phyloP scores from a whole-genome alignment of 2,797 vertebrate species.

The Microctenopoma steveboyesi region DNA sequence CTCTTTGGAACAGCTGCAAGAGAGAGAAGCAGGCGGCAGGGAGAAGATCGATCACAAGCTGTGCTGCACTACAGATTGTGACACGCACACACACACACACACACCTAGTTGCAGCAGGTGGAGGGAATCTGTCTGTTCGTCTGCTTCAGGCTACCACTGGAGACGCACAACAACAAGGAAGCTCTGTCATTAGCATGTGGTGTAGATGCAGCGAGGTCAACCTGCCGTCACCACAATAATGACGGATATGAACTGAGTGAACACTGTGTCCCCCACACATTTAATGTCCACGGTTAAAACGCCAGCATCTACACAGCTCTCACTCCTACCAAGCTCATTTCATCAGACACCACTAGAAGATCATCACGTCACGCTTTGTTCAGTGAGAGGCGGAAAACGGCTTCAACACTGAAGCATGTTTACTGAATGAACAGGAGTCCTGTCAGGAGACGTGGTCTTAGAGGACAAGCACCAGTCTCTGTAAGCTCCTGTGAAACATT shows the following conservation, averaged over 20 bases:
- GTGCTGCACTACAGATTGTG: conserved; percentile 87
- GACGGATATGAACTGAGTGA: background rate
- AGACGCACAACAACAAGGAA: conserved; percentile 34
- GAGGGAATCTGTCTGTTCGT: conserved; percentile 59
- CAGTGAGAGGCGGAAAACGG: too few relatives aligned
- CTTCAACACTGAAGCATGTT: too few relatives aligned
- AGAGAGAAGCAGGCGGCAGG: conserved; percentile 85
- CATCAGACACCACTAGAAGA: too few relatives aligned
- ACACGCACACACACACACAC: conserved; percentile 82
- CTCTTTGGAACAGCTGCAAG: conserved; percentile 93
- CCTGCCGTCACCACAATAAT: background rate
- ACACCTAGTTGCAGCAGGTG: conserved; percentile 68
- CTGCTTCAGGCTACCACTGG: conserved; percentile 36
- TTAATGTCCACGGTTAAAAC: background rate
- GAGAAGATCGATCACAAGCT: conserved; percentile 80
- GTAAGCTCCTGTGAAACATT: too few relatives aligned
- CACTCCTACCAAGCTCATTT: too few relatives aligned
- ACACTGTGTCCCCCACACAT: background rate
- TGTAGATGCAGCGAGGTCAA: background rate
- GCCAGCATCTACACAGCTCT: too few relatives aligned
- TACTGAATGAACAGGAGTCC: too few relatives aligned
- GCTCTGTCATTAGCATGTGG: conserved; percentile 28
- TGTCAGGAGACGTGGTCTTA: too few relatives aligned
- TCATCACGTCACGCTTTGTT: too few relatives aligned
- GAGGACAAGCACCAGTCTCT: too few relatives aligned